Evolutionary conservation across 2,888 invertebrate species (phyloP), one percentile per base, ranked within the genome.

Genomic region (Chaetogeoica ovagalla): DNA sequence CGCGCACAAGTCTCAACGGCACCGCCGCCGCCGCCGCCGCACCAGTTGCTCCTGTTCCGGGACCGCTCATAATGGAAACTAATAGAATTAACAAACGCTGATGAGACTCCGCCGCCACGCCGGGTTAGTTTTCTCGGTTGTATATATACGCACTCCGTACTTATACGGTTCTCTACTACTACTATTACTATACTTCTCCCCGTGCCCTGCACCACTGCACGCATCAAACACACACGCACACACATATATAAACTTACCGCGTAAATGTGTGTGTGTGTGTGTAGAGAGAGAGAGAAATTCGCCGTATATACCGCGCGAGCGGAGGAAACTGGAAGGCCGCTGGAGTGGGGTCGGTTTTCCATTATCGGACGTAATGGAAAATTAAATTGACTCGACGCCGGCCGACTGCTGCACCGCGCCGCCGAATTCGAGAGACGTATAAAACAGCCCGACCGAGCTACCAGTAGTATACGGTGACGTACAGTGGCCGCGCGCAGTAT

Each of bases 71-170:
- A 82, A 82, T 82, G 82, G 81, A 82, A 82, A 82, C 82, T 82
- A 82, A 82, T 82, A 82, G 82, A 82, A 82, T 82, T 82, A 82
- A 82, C 82, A 82, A 82, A 82, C 79, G 79, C 79, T 79, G 79
- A 79, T 79, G 79, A 79, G 79, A 79, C 79, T 79, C 79, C 52
- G 23, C 77, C 77, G 70, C 74, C 52, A 55, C 73, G 7, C 77
- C 79, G 79, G 79, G 79, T 79, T 71, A 63, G 79, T 79, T 79
- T 70, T 71, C 79, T 71, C 71, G 48, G 55, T 37, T 21, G 4
- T 43, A 43, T 43, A 43, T 9, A 43, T 6, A 43, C 13, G 30
- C 23, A 11, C 60, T 30, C 30, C 30, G 30, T 30, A 30, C 30
- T 30, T n/a, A n/a, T n/a, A n/a, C n/a, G n/a, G n/a, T n/a, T 30